phyloP scores from a whole-genome alignment of 2,888 invertebrate species.

The Stramonita haemastoma region DNA sequence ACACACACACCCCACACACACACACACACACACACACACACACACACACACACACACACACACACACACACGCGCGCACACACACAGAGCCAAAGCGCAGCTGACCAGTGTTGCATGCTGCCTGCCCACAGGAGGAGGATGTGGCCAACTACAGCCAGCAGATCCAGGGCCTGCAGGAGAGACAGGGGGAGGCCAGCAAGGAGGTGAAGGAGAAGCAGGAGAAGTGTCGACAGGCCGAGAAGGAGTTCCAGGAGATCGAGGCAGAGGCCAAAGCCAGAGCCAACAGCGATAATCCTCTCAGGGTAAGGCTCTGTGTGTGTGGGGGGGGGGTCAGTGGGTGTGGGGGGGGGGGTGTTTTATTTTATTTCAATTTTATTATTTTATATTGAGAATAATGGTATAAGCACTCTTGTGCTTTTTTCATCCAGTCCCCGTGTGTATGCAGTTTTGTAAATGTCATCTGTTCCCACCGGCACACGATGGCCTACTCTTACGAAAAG shows the following conservation, averaged over 20 bases:
- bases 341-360: no score
- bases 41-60: background rate
- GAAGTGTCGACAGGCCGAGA: slow-evolving; percentile 55
- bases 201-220: slow-evolving; percentile 50
- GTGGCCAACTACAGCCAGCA: slow-evolving; percentile 59
- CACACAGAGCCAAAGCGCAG: background rate
- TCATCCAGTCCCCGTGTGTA: no score
- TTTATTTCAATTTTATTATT: no score
- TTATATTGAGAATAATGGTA: no score
- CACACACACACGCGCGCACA: slow-evolving; percentile 11
- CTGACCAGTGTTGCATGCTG: no score
- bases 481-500: no score
- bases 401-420: no score
- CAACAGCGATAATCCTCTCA: slow-evolving; percentile 51
- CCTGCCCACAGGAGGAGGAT: slow-evolving; percentile 67
- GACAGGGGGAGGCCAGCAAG: slow-evolving; percentile 45
- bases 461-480: no score
- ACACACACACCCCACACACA: background rate
- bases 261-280: slow-evolving; percentile 51
- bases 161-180: slow-evolving; percentile 54
- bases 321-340: no score
- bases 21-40: background rate
- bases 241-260: slow-evolving; percentile 58
- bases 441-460: no score
- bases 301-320: slow-evolving; percentile 46